Base-by-base conservation (phyloP, 2,888 invertebrate genomes). In the Cynaeus angustus region DNA sequence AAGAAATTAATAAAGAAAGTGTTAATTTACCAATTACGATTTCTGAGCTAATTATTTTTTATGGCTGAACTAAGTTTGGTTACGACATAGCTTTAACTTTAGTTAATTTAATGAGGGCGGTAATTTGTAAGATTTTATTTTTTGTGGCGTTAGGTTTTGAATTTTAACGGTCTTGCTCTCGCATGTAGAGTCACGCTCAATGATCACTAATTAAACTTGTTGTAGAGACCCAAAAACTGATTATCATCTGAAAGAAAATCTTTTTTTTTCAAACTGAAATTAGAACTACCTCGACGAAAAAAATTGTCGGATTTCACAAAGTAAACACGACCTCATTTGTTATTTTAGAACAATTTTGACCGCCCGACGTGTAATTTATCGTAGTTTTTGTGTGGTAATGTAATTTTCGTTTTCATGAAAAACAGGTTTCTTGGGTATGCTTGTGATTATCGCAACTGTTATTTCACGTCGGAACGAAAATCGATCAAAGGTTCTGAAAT, bases 371-470 rank as follows among this genome's bases (percentile, higher is more conserved):
- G 9, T 16, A 16, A 46, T 12, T 50, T 50, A 50, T 50, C 30
- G 3, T n/a, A 14, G 7, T 50, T 50, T 50, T 50, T 10, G 28
- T 30, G 1, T 6, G n/a, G 9, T 28, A 30, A 28, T 28, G 26
- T 50, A 50, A 28, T 50, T 50, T 30, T 7, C 50, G 1, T 9
- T 50, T 13, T 7, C n/a, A 8, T 1, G 7, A 12, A 26, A 50
- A 28, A 50, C 50, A 50, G 21, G 26, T 50, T 50, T 28, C 28
- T 10, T n/a, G 50, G 10, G 2, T 50, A 50, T n/a, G 26, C 3
- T 50, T 26, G 28, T 30, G 16, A 50, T 50, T 50, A 50, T 50
- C 28, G 10, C 26, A 50, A 50, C 14, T 50, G 50, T 50, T 50
- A 50, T 50, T 50, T 50, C 50, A 50, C 50, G 50, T 50, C 30